Percentiles rank a stretch among this genome's conserved stretches.
Evolutionary conservation across 2,888 invertebrate genomes (phyloP).

Genomic region (Nebria salina): DNA sequence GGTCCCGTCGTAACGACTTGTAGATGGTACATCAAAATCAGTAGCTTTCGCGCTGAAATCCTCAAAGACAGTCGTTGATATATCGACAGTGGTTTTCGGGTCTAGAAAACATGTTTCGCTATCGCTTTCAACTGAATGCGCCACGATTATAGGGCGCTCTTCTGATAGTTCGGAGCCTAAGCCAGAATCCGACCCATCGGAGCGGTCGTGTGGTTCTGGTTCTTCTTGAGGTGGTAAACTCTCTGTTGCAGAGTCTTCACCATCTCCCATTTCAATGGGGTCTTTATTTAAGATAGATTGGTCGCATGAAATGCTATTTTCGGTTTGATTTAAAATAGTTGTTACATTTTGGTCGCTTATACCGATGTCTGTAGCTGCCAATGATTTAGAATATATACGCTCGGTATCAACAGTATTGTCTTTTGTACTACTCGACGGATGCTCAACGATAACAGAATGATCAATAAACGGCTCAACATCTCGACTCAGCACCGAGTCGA

Average conservation of each 20-base stretch:
- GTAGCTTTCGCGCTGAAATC: conserved; percentile 46
- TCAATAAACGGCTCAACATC: not conserved
- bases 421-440: conserved; percentile 51
- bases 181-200: conserved; percentile 87
- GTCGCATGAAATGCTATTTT: not conserved
- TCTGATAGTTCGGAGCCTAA: conserved; percentile 79
- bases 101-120: conserved; percentile 67
- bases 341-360: not conserved
- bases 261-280: conserved; percentile 63
- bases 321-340: not conserved
- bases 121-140: conserved; percentile 61
- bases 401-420: conserved; percentile 50
- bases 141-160: conserved; percentile 62
- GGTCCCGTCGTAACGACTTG: conserved; percentile 47
- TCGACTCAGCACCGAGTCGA: not conserved
- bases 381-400: conserved; percentile 56
- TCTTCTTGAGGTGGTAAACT: conserved; percentile 68
- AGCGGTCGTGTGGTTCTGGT: conserved; percentile 72
- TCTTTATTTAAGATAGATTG: conserved; percentile 19
- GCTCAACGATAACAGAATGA: conserved; percentile 49
- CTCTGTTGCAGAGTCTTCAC: conserved; percentile 72
- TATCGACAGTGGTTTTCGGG: conserved; percentile 51
- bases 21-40: conserved; percentile 52
- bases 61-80: conserved; percentile 43
- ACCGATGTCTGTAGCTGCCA: conserved; percentile 17